Evolutionary conservation across 2,113 vertebrate species (phyloP).

Genomic region (Zosterops borbonicus): DNA sequence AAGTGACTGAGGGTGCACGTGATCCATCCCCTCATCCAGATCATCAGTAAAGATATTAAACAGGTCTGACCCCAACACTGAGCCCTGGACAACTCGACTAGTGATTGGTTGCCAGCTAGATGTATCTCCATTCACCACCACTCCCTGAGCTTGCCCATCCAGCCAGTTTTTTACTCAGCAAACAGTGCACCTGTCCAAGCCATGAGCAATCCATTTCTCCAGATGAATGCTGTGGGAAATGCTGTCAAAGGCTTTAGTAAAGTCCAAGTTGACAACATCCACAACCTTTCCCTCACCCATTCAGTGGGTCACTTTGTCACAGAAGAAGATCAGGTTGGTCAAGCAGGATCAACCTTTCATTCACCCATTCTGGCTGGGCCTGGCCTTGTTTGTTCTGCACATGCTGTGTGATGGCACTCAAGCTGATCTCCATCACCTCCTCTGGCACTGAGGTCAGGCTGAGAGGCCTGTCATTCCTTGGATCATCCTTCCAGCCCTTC

Average conservation of each 20-base stretch:
- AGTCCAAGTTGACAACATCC: neutral
- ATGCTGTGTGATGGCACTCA: neutral
- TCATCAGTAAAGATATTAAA: neutral
- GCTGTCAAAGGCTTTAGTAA: neutral
- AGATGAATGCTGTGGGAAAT: neutral
- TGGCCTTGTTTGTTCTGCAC: neutral
- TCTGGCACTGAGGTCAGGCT: too few species aligned
- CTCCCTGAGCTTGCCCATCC: neutral
- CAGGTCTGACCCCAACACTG: too few species aligned
- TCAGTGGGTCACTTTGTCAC: neutral
- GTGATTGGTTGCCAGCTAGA: neutral
- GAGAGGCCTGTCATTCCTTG: too few species aligned
- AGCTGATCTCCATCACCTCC: neutral
- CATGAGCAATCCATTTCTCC: neutral
- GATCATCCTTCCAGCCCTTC: too few species aligned
- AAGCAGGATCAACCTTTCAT: neutral
- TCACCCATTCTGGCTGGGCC: neutral
- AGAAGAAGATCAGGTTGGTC: neutral
- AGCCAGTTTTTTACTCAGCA: neutral
- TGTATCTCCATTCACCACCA: neutral
- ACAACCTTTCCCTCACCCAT: neutral
- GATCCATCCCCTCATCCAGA: neutral
- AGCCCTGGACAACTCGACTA: neutral
- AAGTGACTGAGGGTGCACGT: neutral
- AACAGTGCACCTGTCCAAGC: neutral